Evolutionary conservation across 2,113 vertebrate species (phyloP), one percentile per base, ranked within the genome.

Genomic region (Zootoca vivipara): DNA sequence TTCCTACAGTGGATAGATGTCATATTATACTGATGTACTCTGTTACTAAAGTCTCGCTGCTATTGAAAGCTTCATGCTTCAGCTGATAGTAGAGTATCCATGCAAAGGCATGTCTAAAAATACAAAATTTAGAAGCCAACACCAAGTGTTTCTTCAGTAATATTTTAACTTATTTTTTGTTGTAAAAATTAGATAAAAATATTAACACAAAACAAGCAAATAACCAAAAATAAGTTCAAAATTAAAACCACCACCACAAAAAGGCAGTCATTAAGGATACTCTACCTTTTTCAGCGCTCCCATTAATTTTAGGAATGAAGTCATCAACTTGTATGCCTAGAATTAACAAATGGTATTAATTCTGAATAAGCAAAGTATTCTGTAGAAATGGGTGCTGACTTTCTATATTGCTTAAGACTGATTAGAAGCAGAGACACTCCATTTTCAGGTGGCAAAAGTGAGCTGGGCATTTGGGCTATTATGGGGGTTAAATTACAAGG

Each of bases 221-320:
- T 40, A 72, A 64, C 56, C 82, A 64, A n/a, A 52, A 93, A 90
- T 91, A 82, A 89, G 69, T 81, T 92, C 65, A 92, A 62, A 56
- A 52, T 92, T 91, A 74, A 92, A 88, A 92, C 42, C 91, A 91
- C 22, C 89, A 81, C 26, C 12, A 0, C 75, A 78, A 92, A 85
- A 91, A 94, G 92, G 95, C 93, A 94, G 92, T 79, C 90, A 95
- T 85, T 89, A 75, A 94, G 92, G 92, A 95, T 96, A 97, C 96
- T 94, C 93, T 97, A 98, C 97, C 97, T 98, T 98, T 97, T 93
- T 97, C 97, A 96, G 97, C 95, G 95, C 95, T 97, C 92, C 97
- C 97, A 97, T 98, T 97, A 96, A 98, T 97, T 97, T 97, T 97
- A 97, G 96, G 97, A 95, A 97, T 96, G 96, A 97, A 97, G 97